Percentiles rank a stretch among this genome's conserved stretches.
Conservation (phyloP, 2,797 vertebrate species). For the Pygocentrus nattereri region DNA sequence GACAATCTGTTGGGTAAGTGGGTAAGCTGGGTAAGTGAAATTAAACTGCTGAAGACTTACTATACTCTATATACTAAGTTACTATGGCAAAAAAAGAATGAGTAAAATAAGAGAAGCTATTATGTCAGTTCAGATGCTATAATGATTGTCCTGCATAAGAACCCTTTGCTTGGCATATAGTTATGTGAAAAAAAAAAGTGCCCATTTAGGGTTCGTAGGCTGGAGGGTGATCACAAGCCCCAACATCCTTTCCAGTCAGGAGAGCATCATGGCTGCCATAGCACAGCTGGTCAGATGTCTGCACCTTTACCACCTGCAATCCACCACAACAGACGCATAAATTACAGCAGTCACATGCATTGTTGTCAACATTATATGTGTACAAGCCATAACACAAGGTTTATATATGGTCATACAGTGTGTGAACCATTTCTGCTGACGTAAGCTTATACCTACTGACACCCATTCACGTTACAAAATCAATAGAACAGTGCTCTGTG, state of each 20-base stretch:
- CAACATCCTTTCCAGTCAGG: not conserved
- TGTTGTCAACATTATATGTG: not conserved
- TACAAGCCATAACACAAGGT: not conserved
- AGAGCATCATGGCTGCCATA: constrained; percentile 3
- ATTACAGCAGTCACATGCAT: not conserved
- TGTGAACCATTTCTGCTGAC: too few relatives aligned
- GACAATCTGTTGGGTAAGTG: not conserved
- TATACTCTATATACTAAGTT: not conserved
- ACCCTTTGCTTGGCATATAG: not conserved
- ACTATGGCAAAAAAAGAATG: constrained; percentile 7
- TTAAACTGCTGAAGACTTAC: not conserved
- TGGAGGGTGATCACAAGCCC: not conserved
- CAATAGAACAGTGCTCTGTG: too few relatives aligned
- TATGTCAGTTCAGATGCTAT: not conserved
- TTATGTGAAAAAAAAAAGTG: not conserved
- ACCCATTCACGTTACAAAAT: too few relatives aligned
- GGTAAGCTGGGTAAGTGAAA: too few relatives aligned
- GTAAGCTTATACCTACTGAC: too few relatives aligned
- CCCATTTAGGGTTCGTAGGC: not conserved
- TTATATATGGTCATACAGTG: not conserved
- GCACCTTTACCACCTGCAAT: not conserved
- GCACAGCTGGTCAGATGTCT: not conserved
- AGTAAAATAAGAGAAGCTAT: too few relatives aligned
- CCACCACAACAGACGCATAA: not conserved
- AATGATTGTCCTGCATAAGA: too few relatives aligned